A percentile compares a stretch with the other conserved stretches of the same genome.
These are phyloP conservation scores for Acanthosepion lycidas DNA, from an alignment of 2,888 invertebrate genomes.

Conservation along the genomic window DNA sequence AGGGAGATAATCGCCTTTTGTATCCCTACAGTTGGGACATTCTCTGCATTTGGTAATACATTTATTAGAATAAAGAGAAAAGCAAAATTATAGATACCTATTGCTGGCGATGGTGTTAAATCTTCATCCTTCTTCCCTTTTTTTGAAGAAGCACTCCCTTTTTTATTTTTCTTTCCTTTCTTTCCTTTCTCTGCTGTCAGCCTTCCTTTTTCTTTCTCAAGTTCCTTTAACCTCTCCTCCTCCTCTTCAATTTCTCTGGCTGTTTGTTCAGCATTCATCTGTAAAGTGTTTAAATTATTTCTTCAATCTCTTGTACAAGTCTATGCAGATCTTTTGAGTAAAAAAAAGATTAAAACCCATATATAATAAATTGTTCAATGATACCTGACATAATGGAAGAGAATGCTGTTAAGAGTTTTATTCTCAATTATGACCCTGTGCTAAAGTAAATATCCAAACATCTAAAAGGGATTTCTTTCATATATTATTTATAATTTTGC, in stretches of 20 bases:
- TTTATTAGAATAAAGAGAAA: background rate
- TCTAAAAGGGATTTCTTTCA: too few relatives aligned
- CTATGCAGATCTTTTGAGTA: background rate
- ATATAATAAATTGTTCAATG: too few relatives aligned
- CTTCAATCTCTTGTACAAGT: background rate
- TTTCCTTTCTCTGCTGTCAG: slow-evolving; percentile 62
- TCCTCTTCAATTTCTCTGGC: slow-evolving; percentile 71
- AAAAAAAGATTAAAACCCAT: background rate
- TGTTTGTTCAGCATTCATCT: slow-evolving; percentile 70
- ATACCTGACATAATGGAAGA: too few relatives aligned
- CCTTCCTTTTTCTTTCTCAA: slow-evolving; percentile 65
- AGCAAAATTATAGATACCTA: slow-evolving; percentile 52
- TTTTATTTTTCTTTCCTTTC: slow-evolving; percentile 63
- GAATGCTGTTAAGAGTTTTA: too few relatives aligned
- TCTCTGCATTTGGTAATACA: background rate
- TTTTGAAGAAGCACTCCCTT: slow-evolving; percentile 72
- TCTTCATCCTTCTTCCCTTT: slow-evolving; percentile 68
- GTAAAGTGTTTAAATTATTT: background rate
- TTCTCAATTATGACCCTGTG: too few relatives aligned
- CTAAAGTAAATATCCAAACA: too few relatives aligned
- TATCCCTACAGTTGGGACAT: background rate
- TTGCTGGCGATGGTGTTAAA: slow-evolving; percentile 56
- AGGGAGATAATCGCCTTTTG: too few relatives aligned
- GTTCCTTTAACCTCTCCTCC: slow-evolving; percentile 66
- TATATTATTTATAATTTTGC: too few relatives aligned